Base-by-base conservation (phyloP, 2,888 invertebrate species). In the Cylindroiulus punctatus region DNA sequence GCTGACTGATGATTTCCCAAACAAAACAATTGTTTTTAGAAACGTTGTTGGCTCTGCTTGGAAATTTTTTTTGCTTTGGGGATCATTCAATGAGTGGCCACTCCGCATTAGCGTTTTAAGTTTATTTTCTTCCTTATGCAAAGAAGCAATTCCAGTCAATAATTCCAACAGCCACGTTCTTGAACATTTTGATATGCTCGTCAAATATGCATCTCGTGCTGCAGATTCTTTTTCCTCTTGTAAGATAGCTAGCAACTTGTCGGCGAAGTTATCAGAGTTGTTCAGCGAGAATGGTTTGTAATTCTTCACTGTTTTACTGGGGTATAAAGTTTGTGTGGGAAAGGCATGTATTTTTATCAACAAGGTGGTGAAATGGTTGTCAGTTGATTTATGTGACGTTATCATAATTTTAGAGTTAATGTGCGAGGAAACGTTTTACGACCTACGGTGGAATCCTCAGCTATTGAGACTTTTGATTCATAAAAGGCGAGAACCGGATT, bases 391-490 rank as follows among this genome's bases (percentile, higher is more conserved):
- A 65, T 65, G 10, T 40, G n/a, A n/a, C n/a, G n/a, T n/a, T n/a
- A n/a, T n/a, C n/a, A n/a, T n/a, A 26, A 2, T 30, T 76, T 30
- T 76, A 76, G 76, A 30, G 12, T 14, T 76, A 14, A 17, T 76
- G 4, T 76, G 44, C n/a, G 84, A 86, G 19, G 52, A 81, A 32
- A 42, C 86, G 1, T 86, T 30, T 47, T 76, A 76, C 14, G 86
- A 86, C 81, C 42, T 86, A 32, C 76, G 86, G 0, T 86, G 86
- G 86, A 86, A 86, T 86, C 44, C 26, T 26, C 52, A 84, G 47
- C 30, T 84, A 1, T 84, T 84, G 32, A 57, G 47, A 12, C 19
- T 26, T 30, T 57, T 52, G 52, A 52, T 84, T 57, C n/a, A 30
- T 10, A 52, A 47, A 52, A 22, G 30, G 17, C 26, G 8, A 10